These are phyloP conservation scores for Stomorhina lunata DNA, from an alignment of 2,888 invertebrate species.

Conservation along the genomic window DNA sequence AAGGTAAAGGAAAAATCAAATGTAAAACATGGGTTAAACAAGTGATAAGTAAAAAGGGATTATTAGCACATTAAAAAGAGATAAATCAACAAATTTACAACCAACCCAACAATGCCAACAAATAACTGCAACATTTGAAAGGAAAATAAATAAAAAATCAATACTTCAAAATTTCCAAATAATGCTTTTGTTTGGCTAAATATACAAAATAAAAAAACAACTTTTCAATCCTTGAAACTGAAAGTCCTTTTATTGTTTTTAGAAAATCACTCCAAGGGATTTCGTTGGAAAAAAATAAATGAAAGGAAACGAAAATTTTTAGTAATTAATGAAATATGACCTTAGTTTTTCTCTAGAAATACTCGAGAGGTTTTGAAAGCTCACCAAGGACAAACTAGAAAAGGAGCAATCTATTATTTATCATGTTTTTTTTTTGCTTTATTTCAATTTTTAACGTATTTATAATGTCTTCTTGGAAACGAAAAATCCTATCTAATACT, in stretches of 20 bases:
- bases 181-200: constrained; percentile 4
- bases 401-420: constrained; percentile 42
- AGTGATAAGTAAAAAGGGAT: constrained; percentile 62
- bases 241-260: constrained; percentile 1
- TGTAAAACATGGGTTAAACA: constrained; percentile 54
- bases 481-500: constrained; percentile 26
- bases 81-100: constrained; percentile 61
- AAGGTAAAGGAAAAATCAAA: constrained; percentile 29
- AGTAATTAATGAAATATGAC: constrained; percentile 42
- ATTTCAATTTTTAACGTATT: background rate
- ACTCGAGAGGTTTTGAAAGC: constrained; percentile 2
- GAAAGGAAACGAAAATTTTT: background rate
- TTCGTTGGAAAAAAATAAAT: background rate
- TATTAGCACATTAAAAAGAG: constrained; percentile 65
- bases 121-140: constrained; percentile 49
- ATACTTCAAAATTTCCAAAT: constrained; percentile 34
- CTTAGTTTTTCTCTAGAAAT: constrained; percentile 2
- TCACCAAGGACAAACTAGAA: background rate
- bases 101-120: constrained; percentile 2
- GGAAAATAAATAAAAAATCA: constrained; percentile 7
- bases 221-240: constrained; percentile 6
- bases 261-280: constrained; percentile 6
- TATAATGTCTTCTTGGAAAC: background rate
- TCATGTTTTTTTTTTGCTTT: background rate
- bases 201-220: background rate